Conservation (phyloP, 2,797 vertebrate genomes). For the Orestias chungarensis region DNA sequence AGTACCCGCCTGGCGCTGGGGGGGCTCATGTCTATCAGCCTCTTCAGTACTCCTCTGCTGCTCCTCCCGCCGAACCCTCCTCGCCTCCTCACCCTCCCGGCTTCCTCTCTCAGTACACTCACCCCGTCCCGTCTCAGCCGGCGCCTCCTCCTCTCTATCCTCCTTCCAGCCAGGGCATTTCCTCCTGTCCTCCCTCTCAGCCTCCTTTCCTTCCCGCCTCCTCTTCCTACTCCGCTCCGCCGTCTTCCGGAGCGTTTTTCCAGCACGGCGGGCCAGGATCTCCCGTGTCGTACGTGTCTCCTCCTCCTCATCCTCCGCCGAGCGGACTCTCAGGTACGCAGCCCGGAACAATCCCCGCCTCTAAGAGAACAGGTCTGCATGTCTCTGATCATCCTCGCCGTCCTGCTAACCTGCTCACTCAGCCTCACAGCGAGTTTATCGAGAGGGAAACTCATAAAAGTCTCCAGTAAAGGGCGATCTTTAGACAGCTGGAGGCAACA, state of each 20-base stretch:
- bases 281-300: slow-evolving; percentile 86
- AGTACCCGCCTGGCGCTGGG: slow-evolving; percentile 86
- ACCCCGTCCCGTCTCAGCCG: slow-evolving; percentile 74
- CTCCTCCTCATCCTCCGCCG: slow-evolving; percentile 79
- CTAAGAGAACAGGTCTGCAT: slow-evolving; percentile 85
- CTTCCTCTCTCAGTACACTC: slow-evolving; percentile 80
- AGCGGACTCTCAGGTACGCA: slow-evolving; percentile 93
- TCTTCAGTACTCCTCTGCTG: slow-evolving; percentile 80
- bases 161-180: slow-evolving; percentile 76
- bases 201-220: slow-evolving; percentile 66
- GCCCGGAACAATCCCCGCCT: slow-evolving; percentile 84
- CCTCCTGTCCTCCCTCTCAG: slow-evolving; percentile 59
- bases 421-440: neutral
- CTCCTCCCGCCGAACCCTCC: slow-evolving; percentile 76
- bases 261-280: slow-evolving; percentile 94
- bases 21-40: slow-evolving; percentile 88
- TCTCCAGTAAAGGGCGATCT: neutral
- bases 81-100: slow-evolving; percentile 77
- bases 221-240: slow-evolving; percentile 72
- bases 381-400: slow-evolving; percentile 39
- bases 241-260: slow-evolving; percentile 85
- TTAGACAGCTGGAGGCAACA: neutral
- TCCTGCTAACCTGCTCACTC: slow-evolving; percentile 16
- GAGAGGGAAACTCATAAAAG: neutral
- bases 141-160: slow-evolving; percentile 72